Conservation (phyloP, 1,140 invertebrate species). For the Hylaeus volcanicus region DNA sequence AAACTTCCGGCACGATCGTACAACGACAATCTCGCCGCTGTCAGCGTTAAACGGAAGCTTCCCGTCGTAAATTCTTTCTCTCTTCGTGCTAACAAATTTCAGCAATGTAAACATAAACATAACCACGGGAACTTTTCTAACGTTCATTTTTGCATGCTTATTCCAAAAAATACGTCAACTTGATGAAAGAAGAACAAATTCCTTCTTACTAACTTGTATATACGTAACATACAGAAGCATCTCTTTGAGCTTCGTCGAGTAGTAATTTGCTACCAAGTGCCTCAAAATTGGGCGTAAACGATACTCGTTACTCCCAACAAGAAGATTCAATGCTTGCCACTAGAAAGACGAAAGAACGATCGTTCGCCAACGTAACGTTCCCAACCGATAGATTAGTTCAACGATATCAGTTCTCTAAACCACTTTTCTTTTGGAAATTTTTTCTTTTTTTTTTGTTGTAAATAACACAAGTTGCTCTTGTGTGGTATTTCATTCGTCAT, state of each 20-base stretch:
- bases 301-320: conserved; percentile 3
- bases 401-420: too few species aligned
- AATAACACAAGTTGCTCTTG: too few species aligned
- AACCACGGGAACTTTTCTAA: too few species aligned
- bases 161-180: too few species aligned
- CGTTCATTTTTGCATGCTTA: too few species aligned
- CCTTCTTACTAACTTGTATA: too few species aligned
- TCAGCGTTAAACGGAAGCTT: neutral
- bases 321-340: neutral
- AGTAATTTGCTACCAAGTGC: neutral
- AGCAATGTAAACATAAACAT: neutral
- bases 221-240: too few species aligned
- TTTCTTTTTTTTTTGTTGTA: too few species aligned
- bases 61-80: neutral
- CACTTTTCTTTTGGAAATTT: too few species aligned
- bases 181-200: too few species aligned
- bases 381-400: too few species aligned
- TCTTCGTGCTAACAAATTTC: neutral
- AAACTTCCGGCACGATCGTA: conserved; percentile 56
- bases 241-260: neutral
- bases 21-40: conserved; percentile 6
- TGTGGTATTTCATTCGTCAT: too few species aligned
- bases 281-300: conserved; percentile 1
- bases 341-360: neutral
- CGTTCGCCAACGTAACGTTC: neutral